Percentiles rank a stretch among this genome's conserved stretches.
phyloP scores from a whole-genome alignment of 2,113 vertebrate species.

The Agapornis roseicollis region DNA sequence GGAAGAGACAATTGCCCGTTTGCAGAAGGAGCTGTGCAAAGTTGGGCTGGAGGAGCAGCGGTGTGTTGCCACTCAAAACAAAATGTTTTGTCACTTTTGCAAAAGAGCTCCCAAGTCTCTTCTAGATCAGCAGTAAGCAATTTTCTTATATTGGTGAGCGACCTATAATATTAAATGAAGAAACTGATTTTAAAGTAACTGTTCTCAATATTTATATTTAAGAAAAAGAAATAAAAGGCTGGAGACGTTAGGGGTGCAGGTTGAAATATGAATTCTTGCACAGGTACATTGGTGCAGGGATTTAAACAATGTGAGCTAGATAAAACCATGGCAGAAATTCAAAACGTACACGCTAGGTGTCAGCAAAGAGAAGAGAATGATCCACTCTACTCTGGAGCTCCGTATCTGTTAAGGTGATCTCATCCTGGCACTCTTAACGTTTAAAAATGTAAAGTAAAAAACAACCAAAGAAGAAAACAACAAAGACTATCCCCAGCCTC shows the following conservation, averaged over 20 bases:
- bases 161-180: background rate
- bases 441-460: background rate
- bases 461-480: background rate
- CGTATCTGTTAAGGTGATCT: background rate
- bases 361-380: slow-evolving; percentile 34
- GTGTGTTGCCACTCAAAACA: slow-evolving; percentile 70
- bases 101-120: slow-evolving; percentile 65
- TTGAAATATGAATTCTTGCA: background rate
- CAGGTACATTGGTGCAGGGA: background rate
- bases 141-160: background rate
- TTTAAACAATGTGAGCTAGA: background rate
- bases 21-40: slow-evolving; percentile 79
- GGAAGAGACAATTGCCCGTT: slow-evolving; percentile 67
- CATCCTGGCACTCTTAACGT: background rate
- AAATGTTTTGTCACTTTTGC: slow-evolving; percentile 77
- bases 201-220: background rate
- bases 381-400: background rate
- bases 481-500: background rate
- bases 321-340: background rate
- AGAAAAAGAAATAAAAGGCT: background rate
- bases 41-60: slow-evolving; percentile 75
- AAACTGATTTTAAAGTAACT: background rate
- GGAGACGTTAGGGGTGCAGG: background rate
- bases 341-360: slow-evolving; percentile 4
- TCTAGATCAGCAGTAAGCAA: slow-evolving; percentile 79